A percentile compares a stretch with the other conserved stretches of the same genome.
Conservation (phyloP, 2,888 invertebrate species). For the Geotrupes spiniger region DNA sequence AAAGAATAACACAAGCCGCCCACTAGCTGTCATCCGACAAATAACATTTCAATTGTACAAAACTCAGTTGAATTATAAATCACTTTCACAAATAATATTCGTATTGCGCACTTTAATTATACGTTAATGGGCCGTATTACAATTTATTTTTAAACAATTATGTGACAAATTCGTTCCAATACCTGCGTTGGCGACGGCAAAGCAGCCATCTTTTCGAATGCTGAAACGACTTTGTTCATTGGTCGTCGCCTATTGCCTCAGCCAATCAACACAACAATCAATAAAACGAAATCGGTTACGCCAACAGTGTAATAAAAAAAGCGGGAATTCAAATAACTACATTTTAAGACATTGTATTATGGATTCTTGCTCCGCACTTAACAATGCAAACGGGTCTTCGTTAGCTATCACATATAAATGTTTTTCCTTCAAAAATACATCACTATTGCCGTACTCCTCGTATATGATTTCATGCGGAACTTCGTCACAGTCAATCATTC, state of each 20-base stretch:
- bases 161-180: slow-evolving; percentile 47
- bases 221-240: slow-evolving; percentile 39
- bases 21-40: slow-evolving; percentile 18
- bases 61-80: background rate
- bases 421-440: slow-evolving; percentile 39
- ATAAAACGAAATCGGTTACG: slow-evolving; percentile 27
- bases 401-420: slow-evolving; percentile 32
- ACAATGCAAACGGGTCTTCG: slow-evolving; percentile 35
- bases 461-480: slow-evolving; percentile 37
- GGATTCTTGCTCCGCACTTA: slow-evolving; percentile 21
- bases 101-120: too few relatives aligned
- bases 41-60: background rate
- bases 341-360: slow-evolving; percentile 23
- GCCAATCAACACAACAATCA: slow-evolving; percentile 43
- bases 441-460: slow-evolving; percentile 42
- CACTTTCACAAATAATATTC: too few relatives aligned
- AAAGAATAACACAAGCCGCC: slow-evolving; percentile 19
- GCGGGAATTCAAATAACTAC: slow-evolving; percentile 1
- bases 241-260: slow-evolving; percentile 34
- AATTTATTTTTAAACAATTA: slow-evolving; percentile 27
- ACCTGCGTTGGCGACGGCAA: slow-evolving; percentile 84
- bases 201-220: slow-evolving; percentile 73
- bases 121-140: background rate
- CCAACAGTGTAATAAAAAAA: background rate
- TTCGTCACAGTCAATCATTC: slow-evolving; percentile 42